A percentile compares a stretch with the other conserved stretches of the same genome.
phyloP scores from a whole-genome alignment of 2,888 invertebrate genomes.

The Xestia xanthographa region DNA sequence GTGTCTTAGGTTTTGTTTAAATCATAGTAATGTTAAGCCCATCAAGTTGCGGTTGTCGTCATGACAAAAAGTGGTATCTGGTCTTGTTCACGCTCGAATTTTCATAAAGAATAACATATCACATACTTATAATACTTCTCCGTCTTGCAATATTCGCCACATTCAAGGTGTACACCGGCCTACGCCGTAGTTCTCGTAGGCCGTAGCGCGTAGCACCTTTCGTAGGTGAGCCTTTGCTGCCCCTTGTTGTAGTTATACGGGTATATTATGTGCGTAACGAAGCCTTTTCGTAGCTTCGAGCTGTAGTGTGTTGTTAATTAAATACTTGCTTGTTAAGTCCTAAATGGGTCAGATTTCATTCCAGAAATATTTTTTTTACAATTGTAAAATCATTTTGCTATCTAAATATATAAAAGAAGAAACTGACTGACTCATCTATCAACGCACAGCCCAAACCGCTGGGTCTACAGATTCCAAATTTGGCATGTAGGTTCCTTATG shows the following conservation, averaged over 20 bases:
- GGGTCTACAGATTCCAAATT: no score
- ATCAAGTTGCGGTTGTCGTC: not conserved
- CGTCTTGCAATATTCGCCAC: not conserved
- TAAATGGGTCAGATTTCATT: not conserved
- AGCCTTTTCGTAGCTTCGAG: not conserved
- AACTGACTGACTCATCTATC: no score
- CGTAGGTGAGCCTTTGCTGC: not conserved
- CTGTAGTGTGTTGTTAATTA: not conserved
- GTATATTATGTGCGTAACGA: not conserved
- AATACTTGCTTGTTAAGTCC: not conserved
- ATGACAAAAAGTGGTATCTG: not conserved
- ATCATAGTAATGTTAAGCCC: not conserved
- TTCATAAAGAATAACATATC: not conserved
- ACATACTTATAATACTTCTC: not conserved
- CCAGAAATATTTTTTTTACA: not conserved
- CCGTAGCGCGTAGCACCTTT: constrained; percentile 41
- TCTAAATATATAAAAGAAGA: no score
- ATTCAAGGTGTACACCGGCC: not conserved
- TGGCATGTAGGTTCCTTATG: no score
- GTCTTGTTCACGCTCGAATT: not conserved
- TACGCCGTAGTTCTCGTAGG: constrained; percentile 47
- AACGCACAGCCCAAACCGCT: no score
- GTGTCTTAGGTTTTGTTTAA: not conserved
- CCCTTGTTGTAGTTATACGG: not conserved
- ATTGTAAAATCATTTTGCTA: not conserved